Evolutionary conservation across 2,888 invertebrate genomes (phyloP).

Genomic region (Epicampocera succincta): DNA sequence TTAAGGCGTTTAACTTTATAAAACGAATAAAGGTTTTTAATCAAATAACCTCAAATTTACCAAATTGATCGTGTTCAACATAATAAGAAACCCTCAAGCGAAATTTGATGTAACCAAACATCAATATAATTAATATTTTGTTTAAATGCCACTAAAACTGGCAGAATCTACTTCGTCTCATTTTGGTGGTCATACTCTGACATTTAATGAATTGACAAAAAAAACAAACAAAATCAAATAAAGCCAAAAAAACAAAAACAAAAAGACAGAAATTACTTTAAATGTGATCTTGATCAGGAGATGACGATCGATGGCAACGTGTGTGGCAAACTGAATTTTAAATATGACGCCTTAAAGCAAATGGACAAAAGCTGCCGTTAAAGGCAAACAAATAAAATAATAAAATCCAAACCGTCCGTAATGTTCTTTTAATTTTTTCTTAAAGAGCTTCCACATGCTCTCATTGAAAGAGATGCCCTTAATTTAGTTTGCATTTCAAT

Average conservation of each 20-base stretch:
- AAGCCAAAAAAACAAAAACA: too few relatives aligned
- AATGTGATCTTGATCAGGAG: conserved; percentile 18
- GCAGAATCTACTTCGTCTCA: neutral
- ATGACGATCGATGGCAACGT: conserved; percentile 56
- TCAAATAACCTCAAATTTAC: too few relatives aligned
- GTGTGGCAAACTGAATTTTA: conserved; percentile 69
- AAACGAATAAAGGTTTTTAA: too few relatives aligned
- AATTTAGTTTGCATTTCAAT: conserved; percentile 60
- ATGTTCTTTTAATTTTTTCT: conserved; percentile 8
- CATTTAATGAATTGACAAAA: conserved; percentile 12
- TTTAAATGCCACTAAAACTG: conserved; percentile 43
- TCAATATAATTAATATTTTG: conserved; percentile 61
- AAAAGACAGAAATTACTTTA: neutral
- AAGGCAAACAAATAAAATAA: conserved; percentile 51
- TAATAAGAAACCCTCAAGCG: too few relatives aligned
- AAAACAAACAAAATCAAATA: neutral
- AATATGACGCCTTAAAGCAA: conserved; percentile 69
- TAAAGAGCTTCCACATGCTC: conserved; percentile 36
- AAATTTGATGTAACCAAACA: too few relatives aligned
- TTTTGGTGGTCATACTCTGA: neutral
- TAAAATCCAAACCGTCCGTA: conserved; percentile 35
- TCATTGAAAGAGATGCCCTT: conserved; percentile 49
- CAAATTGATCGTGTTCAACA: too few relatives aligned
- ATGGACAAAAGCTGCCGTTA: conserved; percentile 66
- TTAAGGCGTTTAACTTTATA: too few relatives aligned